Evolutionary conservation across 2,113 vertebrate species (phyloP).

Genomic region (Strigops habroptila): DNA sequence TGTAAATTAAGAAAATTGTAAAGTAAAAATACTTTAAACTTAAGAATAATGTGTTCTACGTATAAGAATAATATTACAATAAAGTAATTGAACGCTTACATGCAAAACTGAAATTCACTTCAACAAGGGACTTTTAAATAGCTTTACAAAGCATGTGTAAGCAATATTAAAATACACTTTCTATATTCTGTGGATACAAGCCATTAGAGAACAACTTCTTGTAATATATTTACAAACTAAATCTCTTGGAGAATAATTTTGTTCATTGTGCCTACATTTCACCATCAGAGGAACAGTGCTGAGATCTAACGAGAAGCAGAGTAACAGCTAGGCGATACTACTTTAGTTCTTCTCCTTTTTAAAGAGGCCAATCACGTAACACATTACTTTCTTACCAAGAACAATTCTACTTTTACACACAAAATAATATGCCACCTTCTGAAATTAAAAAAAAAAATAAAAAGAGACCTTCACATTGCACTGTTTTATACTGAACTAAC

Average conservation of each 20-base stretch:
- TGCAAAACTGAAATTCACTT: background rate
- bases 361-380: background rate
- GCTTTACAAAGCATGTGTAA: background rate
- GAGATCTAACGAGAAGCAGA: background rate
- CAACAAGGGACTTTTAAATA: background rate
- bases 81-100: background rate
- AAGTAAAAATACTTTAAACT: background rate
- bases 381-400: background rate
- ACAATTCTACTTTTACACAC: background rate
- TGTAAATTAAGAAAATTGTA: background rate
- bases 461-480: background rate
- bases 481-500: background rate
- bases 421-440: background rate
- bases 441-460: background rate
- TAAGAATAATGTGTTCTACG: background rate
- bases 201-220: background rate
- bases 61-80: background rate
- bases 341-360: background rate
- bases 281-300: background rate
- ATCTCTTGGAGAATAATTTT: background rate
- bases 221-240: background rate
- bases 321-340: background rate
- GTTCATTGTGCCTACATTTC: background rate
- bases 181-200: background rate
- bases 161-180: background rate